Evolutionary conservation across 2,797 vertebrate genomes (phyloP), one percentile per base, ranked within the genome.

Genomic region (Pangasius djambal): DNA sequence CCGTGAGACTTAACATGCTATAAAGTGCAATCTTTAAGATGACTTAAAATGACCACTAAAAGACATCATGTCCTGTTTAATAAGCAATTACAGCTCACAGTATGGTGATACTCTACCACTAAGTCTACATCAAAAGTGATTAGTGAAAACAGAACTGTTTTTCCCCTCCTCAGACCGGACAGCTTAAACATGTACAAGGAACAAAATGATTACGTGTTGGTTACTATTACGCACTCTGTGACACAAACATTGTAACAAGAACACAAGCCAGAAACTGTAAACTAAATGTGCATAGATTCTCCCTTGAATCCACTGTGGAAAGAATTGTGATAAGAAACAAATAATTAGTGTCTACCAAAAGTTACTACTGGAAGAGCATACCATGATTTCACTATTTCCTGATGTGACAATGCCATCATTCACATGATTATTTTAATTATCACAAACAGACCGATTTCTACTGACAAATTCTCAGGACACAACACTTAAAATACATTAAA

Each of bases 1-100:
- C 94, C 95, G 93, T 94, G 93, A 87, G 93, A 94, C 93, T 87
- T 82, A 93, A 95, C 96, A 94, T 93, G 94, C 96, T 94, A 93
- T 97, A 98, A 98, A 98, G 97, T 98, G 97, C 98, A 95, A 95
- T 93, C 95, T 95, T 91, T 79, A 90, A 87, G 87, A 89, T 65
- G 93, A 89, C 88, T 93, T 93, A 87, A 88, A 91, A 91, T 72
- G 25, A 77, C 88, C 83, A 91, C 78, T 83, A 59, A 55, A 52
- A 63, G 55, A 91, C 72, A 86, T 74, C 70, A 84, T 82, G 83
- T 72, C 75, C 57, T 61, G 65, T 63, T 83, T 55, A 78, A 88
- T 40, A 82, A 89, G 57, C 79, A 48, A 83, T 72, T 52, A 75
- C 69, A 89, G 87, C 86, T 90, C 90, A 88, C 90, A 85, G 59